Conservation (phyloP, 2,888 invertebrate genomes). For the Clitarchus hookeri region DNA sequence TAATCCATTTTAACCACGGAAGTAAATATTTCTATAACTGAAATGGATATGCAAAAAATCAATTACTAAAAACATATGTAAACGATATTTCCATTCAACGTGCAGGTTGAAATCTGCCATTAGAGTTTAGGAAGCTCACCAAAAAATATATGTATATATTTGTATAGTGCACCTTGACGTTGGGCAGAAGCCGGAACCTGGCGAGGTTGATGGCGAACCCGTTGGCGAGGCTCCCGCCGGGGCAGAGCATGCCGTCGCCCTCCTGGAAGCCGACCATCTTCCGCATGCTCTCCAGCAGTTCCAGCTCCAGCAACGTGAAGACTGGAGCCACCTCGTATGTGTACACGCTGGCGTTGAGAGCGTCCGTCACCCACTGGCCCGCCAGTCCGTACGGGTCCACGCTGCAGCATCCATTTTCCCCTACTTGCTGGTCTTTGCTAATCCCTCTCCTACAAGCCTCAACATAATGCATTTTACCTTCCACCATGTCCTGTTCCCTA, state of each 20-base stretch:
- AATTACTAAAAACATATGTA: too few species aligned
- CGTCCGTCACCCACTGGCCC: constrained; percentile 59
- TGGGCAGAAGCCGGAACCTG: constrained; percentile 56
- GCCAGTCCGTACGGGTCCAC: constrained; percentile 60
- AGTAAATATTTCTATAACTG: too few species aligned
- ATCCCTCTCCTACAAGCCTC: too few species aligned
- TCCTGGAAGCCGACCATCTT: constrained; percentile 54
- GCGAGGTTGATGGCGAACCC: constrained; percentile 61
- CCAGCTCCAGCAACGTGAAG: constrained; percentile 59
- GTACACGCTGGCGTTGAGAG: constrained; percentile 59
- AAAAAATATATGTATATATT: background rate
- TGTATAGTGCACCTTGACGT: constrained; percentile 52
- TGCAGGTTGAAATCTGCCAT: too few species aligned
- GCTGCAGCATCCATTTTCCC: constrained; percentile 47
- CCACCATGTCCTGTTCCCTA: too few species aligned
- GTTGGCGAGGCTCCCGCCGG: constrained; percentile 64
- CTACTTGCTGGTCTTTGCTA: too few species aligned
- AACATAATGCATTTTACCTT: too few species aligned
- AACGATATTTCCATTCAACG: too few species aligned
- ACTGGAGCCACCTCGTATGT: constrained; percentile 64
- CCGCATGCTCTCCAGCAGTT: constrained; percentile 56
- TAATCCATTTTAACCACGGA: too few species aligned
- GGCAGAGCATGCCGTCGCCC: constrained; percentile 61
- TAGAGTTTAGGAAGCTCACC: too few species aligned
- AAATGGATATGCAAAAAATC: too few species aligned